Base-by-base conservation (phyloP, 1,140 invertebrate species). In the Panagrolaimus sp. region DNA sequence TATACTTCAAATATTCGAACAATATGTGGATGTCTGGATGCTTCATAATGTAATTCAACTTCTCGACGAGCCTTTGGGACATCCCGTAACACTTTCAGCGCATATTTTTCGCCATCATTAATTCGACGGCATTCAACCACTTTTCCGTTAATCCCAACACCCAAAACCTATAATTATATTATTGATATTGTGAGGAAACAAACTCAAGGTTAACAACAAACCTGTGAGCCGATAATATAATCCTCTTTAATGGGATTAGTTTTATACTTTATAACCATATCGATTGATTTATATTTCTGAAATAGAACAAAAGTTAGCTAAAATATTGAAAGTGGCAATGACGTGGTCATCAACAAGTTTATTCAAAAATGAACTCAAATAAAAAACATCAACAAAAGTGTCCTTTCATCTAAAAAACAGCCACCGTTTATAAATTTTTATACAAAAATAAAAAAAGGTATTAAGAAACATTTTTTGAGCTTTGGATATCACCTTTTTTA, bases 101-200 rank as follows among this genome's bases (percentile, higher is more conserved):
- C 92, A 84, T 87, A 93, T 83, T 92, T 92, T 77, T 89, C 84
- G 76, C 88, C 87, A 8, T 87, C 89, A 63, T 84, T 84, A 71
- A 88, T 89, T 25, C 87, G 86, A 72, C 87, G 89, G 83, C 90
- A 91, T 82, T 87, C 86, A 5, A 88, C 84, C 16, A 88, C 88
- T 88, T 96, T 96, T 47, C 95, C 95, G 84, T 96, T 98, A 73
- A 98, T 97, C 11, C 95, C 95, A 23, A 96, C 87, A 13, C 95
- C 95, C 23, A 98, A 87, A 14, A 97, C 93, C 76, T 81, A 57
- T 57, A 57, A 13, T n/a, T 38, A 51, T 66, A 16, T 31, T 20
- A 53, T 47, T 51, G 43, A 2, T 38, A 38, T 7, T 38, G n/a
- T n/a, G n/a, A n/a, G n/a, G n/a, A n/a, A 38, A 38, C 31, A 16